phyloP scores from a whole-genome alignment of 2,888 invertebrate genomes.

The Halictus quadricinctus region DNA sequence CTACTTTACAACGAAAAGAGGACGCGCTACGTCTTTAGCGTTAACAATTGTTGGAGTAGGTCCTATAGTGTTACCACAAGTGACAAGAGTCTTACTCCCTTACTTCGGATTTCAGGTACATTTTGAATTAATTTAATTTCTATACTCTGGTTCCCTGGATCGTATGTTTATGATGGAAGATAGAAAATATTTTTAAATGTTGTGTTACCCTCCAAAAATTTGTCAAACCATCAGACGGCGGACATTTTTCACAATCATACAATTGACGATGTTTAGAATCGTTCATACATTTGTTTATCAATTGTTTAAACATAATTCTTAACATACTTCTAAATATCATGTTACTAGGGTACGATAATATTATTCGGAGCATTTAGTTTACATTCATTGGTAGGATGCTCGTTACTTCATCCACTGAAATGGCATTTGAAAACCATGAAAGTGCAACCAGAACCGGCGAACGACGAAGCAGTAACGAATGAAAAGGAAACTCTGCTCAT shows the following conservation, averaged over 20 bases:
- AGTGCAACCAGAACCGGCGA: not conserved
- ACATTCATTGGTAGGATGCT: constrained; percentile 85
- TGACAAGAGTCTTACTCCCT: constrained; percentile 85
- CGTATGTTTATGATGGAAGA: not conserved
- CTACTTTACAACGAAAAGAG: constrained; percentile 86
- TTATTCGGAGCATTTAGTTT: constrained; percentile 86
- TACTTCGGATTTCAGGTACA: constrained; percentile 83
- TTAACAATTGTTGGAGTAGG: constrained; percentile 88
- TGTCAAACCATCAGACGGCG: too few relatives aligned
- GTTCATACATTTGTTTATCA: too few relatives aligned
- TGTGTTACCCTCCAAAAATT: not conserved
- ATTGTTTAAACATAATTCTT: too few relatives aligned
- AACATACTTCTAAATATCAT: constrained; percentile 15
- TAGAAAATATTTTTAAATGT: not conserved
- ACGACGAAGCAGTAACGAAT: not conserved
- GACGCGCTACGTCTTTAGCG: constrained; percentile 86
- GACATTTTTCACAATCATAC: too few relatives aligned
- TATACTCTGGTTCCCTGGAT: not conserved
- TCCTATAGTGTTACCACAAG: constrained; percentile 86
- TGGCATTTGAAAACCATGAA: constrained; percentile 84
- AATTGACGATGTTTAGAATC: too few relatives aligned
- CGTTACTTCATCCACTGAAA: constrained; percentile 87
- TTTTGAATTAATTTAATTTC: not conserved
- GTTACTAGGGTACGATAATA: constrained; percentile 84
- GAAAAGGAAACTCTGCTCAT: constrained; percentile 20